Base-by-base conservation (phyloP, 2,888 invertebrate genomes). In the Stegophylla sp. region DNA sequence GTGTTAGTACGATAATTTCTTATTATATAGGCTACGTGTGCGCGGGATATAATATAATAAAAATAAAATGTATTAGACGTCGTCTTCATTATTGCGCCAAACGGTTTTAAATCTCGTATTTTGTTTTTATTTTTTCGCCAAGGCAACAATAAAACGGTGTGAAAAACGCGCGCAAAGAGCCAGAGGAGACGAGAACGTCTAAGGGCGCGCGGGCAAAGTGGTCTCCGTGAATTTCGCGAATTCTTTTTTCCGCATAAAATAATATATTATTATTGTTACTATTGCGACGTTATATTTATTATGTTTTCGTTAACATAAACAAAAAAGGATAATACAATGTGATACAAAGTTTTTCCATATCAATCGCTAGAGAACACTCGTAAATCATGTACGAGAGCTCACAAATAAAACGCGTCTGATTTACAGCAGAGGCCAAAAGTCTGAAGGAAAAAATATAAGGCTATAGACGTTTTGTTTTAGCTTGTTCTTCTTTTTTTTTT, bases 281-380 rank as follows among this genome's bases (percentile, higher is more conserved):
- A 7, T 75, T 75, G 28, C 51, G 34, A 64, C 63, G 34, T 74
- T 48, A 63, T 63, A 63, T 74, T 75, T 75, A 75, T 75, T 75
- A 23, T 64, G 41, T 51, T 75, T 75, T 75, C n/a, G 64, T 64
- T 75, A 64, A 75, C 75, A 75, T 51, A 64, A 75, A 75, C 75
- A 66, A 75, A 64, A 34, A 53, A 51, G 75, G 75, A 64, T 75
- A 63, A 64, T 64, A 75, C 51, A 26, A 43, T 75, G 64, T 66
- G 51, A 66, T 53, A 66, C 23, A 75, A 75, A 75, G 64, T 75
- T 75, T 75, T 75, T 75, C 53, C 53, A 66, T 75, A 75, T 75
- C 64, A 75, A 66, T 75, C 75, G 75, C 53, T n/a, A n/a, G 23
- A 41, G 64, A 26, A 53, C 20, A 66, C 64, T 75, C 75, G 75